These are phyloP conservation scores for Mobula birostris DNA, from an alignment of 2,113 vertebrate genomes.

Conservation along the genomic window DNA sequence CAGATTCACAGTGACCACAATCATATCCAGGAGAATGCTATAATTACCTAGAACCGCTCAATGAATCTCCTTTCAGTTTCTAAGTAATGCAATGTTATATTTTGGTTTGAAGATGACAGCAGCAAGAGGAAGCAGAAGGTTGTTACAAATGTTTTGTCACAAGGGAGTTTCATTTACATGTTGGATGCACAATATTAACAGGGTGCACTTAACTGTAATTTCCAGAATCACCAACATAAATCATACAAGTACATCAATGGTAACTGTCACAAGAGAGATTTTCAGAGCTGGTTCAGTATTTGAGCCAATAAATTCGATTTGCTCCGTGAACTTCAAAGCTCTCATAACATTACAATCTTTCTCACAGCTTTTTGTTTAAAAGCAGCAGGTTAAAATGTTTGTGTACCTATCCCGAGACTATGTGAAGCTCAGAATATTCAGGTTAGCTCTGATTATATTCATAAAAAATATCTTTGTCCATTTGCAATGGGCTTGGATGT, in stretches of 20 bases:
- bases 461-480: background rate
- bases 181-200: background rate
- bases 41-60: background rate
- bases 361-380: background rate
- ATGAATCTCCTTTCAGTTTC: background rate
- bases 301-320: background rate
- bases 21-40: background rate
- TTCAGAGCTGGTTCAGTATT: background rate
- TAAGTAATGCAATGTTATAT: background rate
- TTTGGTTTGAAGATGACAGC: background rate
- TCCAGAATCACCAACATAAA: background rate
- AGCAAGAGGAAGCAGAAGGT: background rate
- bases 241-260: background rate
- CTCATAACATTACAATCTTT: background rate
- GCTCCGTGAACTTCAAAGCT: background rate
- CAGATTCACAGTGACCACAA: background rate
- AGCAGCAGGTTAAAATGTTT: background rate
- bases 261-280: background rate
- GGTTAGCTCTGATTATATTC: background rate
- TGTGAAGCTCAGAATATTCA: background rate
- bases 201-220: background rate
- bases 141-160: background rate
- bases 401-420: background rate
- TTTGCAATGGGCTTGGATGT: background rate
- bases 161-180: background rate